These are phyloP conservation scores for Lasiommata megera DNA, from an alignment of 2,888 invertebrate genomes.

Conservation along the genomic window DNA sequence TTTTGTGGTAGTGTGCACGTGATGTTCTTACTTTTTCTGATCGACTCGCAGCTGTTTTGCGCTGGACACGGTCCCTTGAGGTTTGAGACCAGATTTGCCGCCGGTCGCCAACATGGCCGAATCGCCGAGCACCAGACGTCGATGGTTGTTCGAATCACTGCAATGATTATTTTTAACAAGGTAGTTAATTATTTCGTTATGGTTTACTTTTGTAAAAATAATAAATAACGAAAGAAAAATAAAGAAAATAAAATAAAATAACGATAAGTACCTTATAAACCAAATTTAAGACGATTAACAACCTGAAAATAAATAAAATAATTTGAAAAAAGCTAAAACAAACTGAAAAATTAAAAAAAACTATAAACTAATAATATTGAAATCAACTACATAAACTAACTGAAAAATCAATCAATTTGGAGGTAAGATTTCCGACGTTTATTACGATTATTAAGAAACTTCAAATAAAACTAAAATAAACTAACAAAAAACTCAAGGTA, in stretches of 20 bases:
- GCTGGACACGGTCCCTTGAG: constrained; percentile 94
- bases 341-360: not conserved
- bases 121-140: constrained; percentile 92
- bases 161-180: no score
- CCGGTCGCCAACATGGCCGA: constrained; percentile 96
- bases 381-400: no score
- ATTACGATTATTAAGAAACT: no score
- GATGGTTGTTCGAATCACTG: constrained; percentile 97
- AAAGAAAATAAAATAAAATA: not conserved
- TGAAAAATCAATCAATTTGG: no score
- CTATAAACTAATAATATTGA: no score
- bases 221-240: constrained; percentile 18
- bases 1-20: not conserved
- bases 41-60: constrained; percentile 94
- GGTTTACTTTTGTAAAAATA: no score
- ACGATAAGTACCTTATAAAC: constrained; percentile 17
- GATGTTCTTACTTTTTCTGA: constrained; percentile 88
- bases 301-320: constrained; percentile 6
- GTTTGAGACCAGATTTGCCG: constrained; percentile 86
- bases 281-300: not conserved
- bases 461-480: no score
- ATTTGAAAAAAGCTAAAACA: constrained; percentile 16
- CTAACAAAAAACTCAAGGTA: no score
- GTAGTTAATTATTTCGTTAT: no score
- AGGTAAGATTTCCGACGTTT: no score